Evolutionary conservation across 2,888 invertebrate genomes (phyloP).

Genomic region (Embidobia sp.): DNA sequence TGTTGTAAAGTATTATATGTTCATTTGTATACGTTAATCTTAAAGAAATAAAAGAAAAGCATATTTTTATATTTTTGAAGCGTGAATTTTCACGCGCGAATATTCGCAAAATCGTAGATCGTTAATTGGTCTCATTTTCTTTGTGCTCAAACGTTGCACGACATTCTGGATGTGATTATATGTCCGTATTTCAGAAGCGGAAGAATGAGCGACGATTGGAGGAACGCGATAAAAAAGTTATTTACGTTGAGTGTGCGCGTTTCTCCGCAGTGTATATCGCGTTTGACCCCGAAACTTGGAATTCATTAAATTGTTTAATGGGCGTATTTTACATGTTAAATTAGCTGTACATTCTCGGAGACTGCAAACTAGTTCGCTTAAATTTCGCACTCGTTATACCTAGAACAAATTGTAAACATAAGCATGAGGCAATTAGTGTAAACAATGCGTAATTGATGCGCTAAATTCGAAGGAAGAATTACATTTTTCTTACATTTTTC

Average conservation of each 20-base stretch:
- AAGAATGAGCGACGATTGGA: conserved; percentile 60
- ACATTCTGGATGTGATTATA: conserved; percentile 17
- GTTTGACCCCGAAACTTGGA: conserved; percentile 57
- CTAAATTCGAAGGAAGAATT: too few relatives aligned
- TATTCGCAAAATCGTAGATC: too few relatives aligned
- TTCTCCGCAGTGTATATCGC: conserved; percentile 46
- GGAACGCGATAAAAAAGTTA: conserved; percentile 59
- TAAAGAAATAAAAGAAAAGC: too few relatives aligned
- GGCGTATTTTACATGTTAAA: conserved; percentile 56
- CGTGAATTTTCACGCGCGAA: conserved; percentile 9
- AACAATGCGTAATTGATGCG: too few relatives aligned
- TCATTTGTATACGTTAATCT: too few relatives aligned
- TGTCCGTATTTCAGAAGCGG: conserved; percentile 30
- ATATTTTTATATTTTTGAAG: not conserved
- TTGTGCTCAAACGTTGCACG: conserved; percentile 19
- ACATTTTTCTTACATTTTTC: too few relatives aligned
- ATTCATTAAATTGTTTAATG: conserved; percentile 57
- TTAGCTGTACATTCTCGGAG: conserved; percentile 31
- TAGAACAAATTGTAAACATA: not conserved
- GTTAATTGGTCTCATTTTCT: conserved; percentile 26
- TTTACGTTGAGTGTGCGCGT: conserved; percentile 53
- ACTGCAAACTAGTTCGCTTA: conserved; percentile 8
- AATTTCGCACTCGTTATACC: not conserved
- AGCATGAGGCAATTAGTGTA: too few relatives aligned
- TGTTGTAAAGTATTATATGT: too few relatives aligned